A percentile compares a stretch with the other conserved stretches of the same genome.
These are phyloP conservation scores for Apis florea DNA, from an alignment of 1,140 invertebrate genomes.

Conservation along the genomic window DNA sequence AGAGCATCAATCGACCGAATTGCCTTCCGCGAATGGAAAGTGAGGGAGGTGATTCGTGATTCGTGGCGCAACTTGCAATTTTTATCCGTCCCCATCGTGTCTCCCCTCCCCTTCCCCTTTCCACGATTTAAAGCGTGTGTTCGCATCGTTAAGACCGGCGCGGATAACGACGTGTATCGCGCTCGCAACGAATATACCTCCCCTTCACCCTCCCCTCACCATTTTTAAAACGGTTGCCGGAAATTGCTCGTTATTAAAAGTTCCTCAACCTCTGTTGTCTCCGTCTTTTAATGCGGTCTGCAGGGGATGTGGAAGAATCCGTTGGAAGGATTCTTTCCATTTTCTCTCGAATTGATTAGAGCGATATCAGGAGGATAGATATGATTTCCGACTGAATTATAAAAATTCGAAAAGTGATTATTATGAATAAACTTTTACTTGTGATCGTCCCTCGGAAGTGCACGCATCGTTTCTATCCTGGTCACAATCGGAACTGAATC, in stretches of 20 bases:
- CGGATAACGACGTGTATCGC: neutral
- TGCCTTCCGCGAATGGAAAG: constrained; percentile 2
- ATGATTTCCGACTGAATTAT: no score
- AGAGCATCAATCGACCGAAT: neutral
- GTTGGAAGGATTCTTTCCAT: no score
- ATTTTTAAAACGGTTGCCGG: neutral
- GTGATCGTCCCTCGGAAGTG: no score
- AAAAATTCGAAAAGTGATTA: no score
- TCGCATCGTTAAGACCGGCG: neutral
- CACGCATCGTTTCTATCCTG: no score
- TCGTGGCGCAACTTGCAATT: constrained; percentile 13
- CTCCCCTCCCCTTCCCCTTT: neutral
- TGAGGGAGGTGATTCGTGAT: neutral
- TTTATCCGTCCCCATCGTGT: neutral
- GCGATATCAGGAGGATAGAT: no score
- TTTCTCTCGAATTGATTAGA: no score
- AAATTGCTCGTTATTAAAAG: constrained; percentile 14
- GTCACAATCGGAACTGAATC: no score
- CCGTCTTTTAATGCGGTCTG: no score
- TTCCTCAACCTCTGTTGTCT: neutral
- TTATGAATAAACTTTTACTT: no score
- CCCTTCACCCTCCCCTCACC: no score
- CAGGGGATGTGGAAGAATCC: no score
- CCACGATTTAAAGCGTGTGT: constrained; percentile 1
- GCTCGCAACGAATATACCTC: neutral